A percentile compares a stretch with the other conserved stretches of the same genome.
phyloP scores from a whole-genome alignment of 2,113 vertebrate species.

The Progne subis region DNA sequence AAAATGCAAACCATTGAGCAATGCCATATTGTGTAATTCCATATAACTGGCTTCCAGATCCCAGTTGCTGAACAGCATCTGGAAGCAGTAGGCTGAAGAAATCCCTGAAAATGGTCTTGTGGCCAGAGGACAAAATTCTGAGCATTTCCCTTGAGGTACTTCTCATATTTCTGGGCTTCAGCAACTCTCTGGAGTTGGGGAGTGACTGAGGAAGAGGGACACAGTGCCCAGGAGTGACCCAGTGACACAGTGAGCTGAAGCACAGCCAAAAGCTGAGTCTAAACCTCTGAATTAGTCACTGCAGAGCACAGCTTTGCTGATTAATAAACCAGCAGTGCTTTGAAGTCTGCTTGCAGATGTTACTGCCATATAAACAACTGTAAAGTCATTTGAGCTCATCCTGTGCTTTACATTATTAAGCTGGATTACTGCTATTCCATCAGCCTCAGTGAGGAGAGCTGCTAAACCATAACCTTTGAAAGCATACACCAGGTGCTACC shows the following conservation, averaged over 20 bases:
- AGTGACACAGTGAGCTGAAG: neutral
- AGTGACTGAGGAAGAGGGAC: neutral
- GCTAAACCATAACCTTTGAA: slow-evolving; percentile 10
- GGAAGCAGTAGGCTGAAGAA: neutral
- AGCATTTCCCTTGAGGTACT: neutral
- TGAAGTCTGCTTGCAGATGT: neutral
- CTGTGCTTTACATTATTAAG: neutral
- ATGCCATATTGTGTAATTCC: neutral
- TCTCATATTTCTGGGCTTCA: neutral
- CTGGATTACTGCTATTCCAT: neutral
- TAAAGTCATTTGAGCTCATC: neutral
- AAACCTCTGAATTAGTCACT: neutral
- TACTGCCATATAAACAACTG: neutral
- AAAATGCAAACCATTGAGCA: neutral
- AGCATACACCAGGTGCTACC: neutral
- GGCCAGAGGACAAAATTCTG: neutral
- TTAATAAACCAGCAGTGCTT: neutral
- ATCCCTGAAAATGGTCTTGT: neutral
- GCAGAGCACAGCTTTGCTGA: neutral
- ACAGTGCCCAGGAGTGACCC: accelerated
- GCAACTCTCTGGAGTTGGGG: neutral
- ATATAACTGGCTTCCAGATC: neutral
- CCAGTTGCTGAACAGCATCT: neutral
- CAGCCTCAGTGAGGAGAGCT: neutral
- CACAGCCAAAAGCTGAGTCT: neutral